Percentiles rank a stretch among this genome's conserved stretches.
These are phyloP conservation scores for Amphipyra tragopoginis DNA, from an alignment of 2,888 invertebrate genomes.

Conservation along the genomic window DNA sequence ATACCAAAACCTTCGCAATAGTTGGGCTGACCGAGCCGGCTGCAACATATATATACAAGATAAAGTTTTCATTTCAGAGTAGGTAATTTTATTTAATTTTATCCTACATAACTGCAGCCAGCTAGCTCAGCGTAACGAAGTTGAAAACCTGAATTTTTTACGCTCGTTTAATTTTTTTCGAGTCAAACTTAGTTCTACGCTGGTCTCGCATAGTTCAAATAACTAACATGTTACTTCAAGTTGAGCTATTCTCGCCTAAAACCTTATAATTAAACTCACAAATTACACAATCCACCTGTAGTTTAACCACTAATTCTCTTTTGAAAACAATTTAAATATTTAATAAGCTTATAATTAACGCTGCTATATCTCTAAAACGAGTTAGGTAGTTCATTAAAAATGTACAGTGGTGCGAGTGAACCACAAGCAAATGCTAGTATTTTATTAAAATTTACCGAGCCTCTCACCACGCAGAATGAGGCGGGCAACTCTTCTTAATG, in stretches of 20 bases:
- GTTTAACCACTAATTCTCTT: constrained; percentile 35
- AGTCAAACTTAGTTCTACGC: constrained; percentile 30
- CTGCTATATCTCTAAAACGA: constrained; percentile 65
- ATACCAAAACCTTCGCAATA: constrained; percentile 24
- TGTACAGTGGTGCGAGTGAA: constrained; percentile 65
- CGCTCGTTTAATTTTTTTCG: constrained; percentile 35
- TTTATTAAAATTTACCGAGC: constrained; percentile 80
- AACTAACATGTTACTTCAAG: constrained; percentile 10
- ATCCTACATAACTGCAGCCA: constrained; percentile 24
- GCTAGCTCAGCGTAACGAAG: constrained; percentile 32
- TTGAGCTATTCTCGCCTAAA: constrained; percentile 3
- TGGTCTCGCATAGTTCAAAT: constrained; percentile 16
- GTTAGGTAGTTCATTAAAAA: constrained; percentile 71
- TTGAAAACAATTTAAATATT: constrained; percentile 53
- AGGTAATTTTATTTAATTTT: constrained; percentile 50
- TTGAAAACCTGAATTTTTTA: constrained; percentile 42
- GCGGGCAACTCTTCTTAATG: constrained; percentile 76
- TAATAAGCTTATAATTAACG: constrained; percentile 65
- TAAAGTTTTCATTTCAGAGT: constrained; percentile 47
- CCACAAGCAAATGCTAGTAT: constrained; percentile 67
- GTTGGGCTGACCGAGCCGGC: constrained; percentile 12
- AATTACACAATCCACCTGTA: constrained; percentile 31
- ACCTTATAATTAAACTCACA: constrained; percentile 9
- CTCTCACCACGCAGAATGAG: constrained; percentile 71
- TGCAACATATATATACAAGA: constrained; percentile 40